Conservation (phyloP, 2,888 invertebrate species). For the Dascillus cervinus region DNA sequence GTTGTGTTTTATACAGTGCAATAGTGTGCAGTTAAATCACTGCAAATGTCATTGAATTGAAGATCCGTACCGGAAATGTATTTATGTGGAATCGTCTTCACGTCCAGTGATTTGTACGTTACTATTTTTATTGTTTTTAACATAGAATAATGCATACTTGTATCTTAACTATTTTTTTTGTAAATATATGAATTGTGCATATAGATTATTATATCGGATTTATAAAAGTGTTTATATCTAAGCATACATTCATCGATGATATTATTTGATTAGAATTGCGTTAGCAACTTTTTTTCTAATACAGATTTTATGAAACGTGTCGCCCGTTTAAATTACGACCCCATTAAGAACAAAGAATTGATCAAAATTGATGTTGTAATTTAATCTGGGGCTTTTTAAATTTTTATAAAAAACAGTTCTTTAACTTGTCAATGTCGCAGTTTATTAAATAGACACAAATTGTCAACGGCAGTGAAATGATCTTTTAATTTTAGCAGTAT, state of each 20-base stretch:
- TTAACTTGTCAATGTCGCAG: no score
- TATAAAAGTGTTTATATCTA: constrained; percentile 41
- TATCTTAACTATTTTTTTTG: constrained; percentile 40
- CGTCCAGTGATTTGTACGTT: constrained; percentile 42
- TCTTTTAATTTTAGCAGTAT: no score
- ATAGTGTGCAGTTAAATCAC: no score
- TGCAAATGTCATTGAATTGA: no score
- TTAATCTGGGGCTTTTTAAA: no score
- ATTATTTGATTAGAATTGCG: constrained; percentile 33
- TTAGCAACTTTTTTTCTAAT: constrained; percentile 31
- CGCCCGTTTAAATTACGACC: constrained; percentile 18
- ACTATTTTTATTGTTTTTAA: constrained; percentile 30
- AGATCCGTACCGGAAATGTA: constrained; percentile 38
- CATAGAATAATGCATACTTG: constrained; percentile 28
- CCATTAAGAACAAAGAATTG: background rate
- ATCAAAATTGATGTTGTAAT: background rate
- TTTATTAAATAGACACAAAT: no score
- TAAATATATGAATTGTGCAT: constrained; percentile 44
- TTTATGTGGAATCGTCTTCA: constrained; percentile 38
- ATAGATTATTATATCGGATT: constrained; percentile 42
- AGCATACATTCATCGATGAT: constrained; percentile 35
- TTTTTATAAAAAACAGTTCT: no score
- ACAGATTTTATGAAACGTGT: constrained; percentile 29
- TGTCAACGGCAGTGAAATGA: no score
- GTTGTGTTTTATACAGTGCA: no score